A percentile compares a stretch with the other conserved stretches of the same genome.
These are phyloP conservation scores for Chrysopa pallens DNA, from an alignment of 1,140 invertebrate genomes.

Conservation along the genomic window DNA sequence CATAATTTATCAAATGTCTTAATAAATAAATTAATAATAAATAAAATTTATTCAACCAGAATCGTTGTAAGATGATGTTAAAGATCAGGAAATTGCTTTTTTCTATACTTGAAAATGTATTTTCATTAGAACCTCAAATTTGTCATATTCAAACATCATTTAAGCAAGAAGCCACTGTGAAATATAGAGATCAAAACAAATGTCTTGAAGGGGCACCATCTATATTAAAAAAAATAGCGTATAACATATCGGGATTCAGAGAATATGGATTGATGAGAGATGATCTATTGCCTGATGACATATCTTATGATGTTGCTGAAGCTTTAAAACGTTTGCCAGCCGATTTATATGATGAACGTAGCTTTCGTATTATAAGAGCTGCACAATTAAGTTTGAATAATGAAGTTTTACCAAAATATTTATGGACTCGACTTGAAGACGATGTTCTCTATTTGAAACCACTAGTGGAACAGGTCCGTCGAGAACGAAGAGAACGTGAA, in stretches of 20 bases:
- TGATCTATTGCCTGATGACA: constrained; percentile 45
- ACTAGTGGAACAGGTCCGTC: constrained; percentile 50
- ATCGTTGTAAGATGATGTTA: too few species aligned
- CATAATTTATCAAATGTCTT: too few species aligned
- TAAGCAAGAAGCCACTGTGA: too few species aligned
- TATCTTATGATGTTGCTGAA: constrained; percentile 48
- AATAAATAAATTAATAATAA: too few species aligned
- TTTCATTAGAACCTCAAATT: too few species aligned
- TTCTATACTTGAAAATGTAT: too few species aligned
- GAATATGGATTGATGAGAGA: constrained; percentile 66
- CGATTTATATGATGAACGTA: constrained; percentile 55
- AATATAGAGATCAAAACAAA: too few species aligned
- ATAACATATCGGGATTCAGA: constrained; percentile 50
- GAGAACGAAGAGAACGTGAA: constrained; percentile 52
- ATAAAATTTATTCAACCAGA: too few species aligned
- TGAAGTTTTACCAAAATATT: constrained; percentile 59
- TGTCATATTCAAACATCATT: too few species aligned
- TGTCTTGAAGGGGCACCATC: neutral
- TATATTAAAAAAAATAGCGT: constrained; percentile 40
- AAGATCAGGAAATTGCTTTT: too few species aligned
- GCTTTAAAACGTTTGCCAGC: constrained; percentile 59
- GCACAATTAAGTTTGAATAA: constrained; percentile 54
- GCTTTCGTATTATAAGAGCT: constrained; percentile 62
- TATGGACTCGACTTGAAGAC: constrained; percentile 79
- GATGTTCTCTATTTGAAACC: constrained; percentile 65